These are phyloP conservation scores for silkworm (Bombyx mori) DNA, from an alignment of 1,140 invertebrate species.

Conservation along the genomic window ASM3026992v2 NC_085122.1:9185001-9185500, in stretches of 20 bases:
- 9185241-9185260: constrained; percentile 48
- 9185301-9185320: constrained; percentile 68
- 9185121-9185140: constrained; percentile 50
- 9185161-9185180: constrained; percentile 76
- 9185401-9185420: constrained; percentile 41
- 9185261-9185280: constrained; percentile 75
- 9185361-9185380: constrained; percentile 61
- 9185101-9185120: constrained; percentile 40
- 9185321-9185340: constrained; percentile 8
- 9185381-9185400: constrained; percentile 57
- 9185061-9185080: constrained; percentile 70
- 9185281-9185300: constrained; percentile 74
- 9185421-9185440: constrained; percentile 16
- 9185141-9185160: constrained; percentile 74
- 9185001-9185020: constrained; percentile 44
- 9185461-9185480: constrained; percentile 48
- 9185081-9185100: constrained; percentile 57
- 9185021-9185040: constrained; percentile 55
- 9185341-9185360: constrained; percentile 46
- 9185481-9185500: constrained; percentile 30
- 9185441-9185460: constrained; percentile 60
- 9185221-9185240: constrained; percentile 26
- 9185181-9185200: constrained; percentile 74
- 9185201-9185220: constrained; percentile 46
- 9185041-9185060: constrained; percentile 71